These are phyloP conservation scores for Tetheella fluctuosa DNA, from an alignment of 2,888 invertebrate genomes.

Conservation along the genomic window DNA sequence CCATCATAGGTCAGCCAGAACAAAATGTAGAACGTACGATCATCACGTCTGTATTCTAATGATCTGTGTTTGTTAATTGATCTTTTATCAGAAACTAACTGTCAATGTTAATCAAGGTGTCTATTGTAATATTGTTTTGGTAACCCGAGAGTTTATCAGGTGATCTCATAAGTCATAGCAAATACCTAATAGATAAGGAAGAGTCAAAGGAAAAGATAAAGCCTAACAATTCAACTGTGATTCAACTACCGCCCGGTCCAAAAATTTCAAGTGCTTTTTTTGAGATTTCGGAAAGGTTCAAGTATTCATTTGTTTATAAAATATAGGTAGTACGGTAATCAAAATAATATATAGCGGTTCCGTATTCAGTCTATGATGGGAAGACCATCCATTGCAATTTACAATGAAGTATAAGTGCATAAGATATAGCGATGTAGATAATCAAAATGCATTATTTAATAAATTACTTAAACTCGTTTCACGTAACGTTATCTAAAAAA, in stretches of 20 bases:
- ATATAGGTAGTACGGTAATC: conserved; percentile 25
- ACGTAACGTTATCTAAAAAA: no score
- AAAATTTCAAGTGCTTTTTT: no score
- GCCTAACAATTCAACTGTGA: no score
- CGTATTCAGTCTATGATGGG: conserved; percentile 62
- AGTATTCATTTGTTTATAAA: no score
- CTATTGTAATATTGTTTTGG: no score
- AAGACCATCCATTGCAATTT: conserved; percentile 36
- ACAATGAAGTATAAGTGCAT: conserved; percentile 28
- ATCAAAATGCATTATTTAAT: no score
- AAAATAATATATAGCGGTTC: conserved; percentile 59
- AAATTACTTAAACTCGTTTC: no score
- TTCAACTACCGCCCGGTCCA: no score
- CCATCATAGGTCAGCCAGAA: conserved; percentile 35
- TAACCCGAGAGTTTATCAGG: background rate
- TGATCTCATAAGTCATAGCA: background rate
- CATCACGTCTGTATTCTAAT: conserved; percentile 31
- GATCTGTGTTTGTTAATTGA: conserved; percentile 24
- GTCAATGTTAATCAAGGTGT: no score
- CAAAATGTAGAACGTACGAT: conserved; percentile 31
- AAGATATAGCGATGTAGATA: conserved; percentile 30
- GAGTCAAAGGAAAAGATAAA: no score
- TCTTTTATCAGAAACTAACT: conserved; percentile 8
- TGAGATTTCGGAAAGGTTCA: no score
- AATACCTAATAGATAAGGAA: no score